Conservation (phyloP, 2,113 vertebrate species). For the Anser brachyrhynchus region DNA sequence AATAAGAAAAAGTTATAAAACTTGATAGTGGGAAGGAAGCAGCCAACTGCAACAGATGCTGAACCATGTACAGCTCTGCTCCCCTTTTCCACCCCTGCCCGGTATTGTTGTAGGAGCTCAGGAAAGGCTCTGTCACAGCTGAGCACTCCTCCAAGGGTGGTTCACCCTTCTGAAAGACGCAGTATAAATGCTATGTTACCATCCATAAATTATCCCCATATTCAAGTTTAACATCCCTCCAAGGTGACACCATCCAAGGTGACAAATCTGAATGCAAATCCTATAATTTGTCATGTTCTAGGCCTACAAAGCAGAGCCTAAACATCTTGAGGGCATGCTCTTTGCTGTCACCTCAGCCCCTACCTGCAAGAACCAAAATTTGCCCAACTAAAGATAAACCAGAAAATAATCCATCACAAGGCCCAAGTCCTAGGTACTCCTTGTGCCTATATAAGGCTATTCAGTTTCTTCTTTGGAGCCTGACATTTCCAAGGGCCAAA, state of each 20-base stretch:
- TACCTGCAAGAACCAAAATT: not conserved
- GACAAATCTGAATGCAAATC: not conserved
- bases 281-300: not conserved
- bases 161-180: not conserved
- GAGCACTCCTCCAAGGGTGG: not conserved
- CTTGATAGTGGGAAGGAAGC: not conserved
- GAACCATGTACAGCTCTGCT: not conserved
- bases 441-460: not conserved
- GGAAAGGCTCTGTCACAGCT: not conserved
- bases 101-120: not conserved
- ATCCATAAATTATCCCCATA: not conserved
- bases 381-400: not conserved
- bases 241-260: not conserved
- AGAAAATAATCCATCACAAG: not conserved
- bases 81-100: not conserved
- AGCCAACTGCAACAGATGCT: not conserved
- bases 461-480: not conserved
- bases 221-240: not conserved
- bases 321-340: not conserved
- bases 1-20: not conserved
- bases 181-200: not conserved
- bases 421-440: fast-evolving
- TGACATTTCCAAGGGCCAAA: not conserved
- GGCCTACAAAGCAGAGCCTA: not conserved
- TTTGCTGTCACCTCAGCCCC: not conserved